Base-by-base conservation (phyloP, 2,888 invertebrate species). In the Amblyteles armatorius region DNA sequence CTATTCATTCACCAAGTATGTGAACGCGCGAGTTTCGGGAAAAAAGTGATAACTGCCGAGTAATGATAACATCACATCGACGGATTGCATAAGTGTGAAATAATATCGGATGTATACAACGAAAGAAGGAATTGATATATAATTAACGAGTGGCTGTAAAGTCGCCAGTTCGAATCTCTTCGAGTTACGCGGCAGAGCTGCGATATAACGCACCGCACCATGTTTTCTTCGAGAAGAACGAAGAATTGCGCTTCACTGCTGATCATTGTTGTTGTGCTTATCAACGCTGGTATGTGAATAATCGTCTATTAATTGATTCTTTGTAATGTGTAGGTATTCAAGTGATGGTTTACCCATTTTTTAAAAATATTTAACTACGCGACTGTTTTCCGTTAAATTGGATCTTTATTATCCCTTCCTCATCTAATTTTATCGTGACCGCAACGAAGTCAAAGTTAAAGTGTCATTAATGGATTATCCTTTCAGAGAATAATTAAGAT, bases 251-350 rank as follows among this genome's bases (percentile, higher is more conserved):
- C 40, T 22, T 74, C 48, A 63, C 79, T 79, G 2, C 16, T 67
- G 52, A 48, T 82, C 1, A 69, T 84, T 69, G 2, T 73, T 26
- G 52, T 82, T 19, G 52, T 84, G 78, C 68, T 78, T 2, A 74
- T 84, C 3, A 63, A 78, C 52, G 22, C 67, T 74, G 84, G 84
- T 84, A 74, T 57, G 81, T 82, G 6, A 55, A 26, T 60, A 7
- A 19, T 26, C 48, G 57, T n/a, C 55, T 29, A 2, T 33, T 57
- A n/a, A 16, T 67, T 67, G 1, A 6, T 40, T 2, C 11, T 55
- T 77, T n/a, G 50, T 48, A 2, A 13, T 19, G 1, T 22, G 3
- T 1, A n/a, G 5, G 29, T 29, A 11, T 50, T 6, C n/a, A 2
- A 13, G 16, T 16, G 22, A 11, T 78, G 5, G 13, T 60, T 69